Conservation (phyloP, 2,888 invertebrate genomes). For the Pterobdella sp. region DNA sequence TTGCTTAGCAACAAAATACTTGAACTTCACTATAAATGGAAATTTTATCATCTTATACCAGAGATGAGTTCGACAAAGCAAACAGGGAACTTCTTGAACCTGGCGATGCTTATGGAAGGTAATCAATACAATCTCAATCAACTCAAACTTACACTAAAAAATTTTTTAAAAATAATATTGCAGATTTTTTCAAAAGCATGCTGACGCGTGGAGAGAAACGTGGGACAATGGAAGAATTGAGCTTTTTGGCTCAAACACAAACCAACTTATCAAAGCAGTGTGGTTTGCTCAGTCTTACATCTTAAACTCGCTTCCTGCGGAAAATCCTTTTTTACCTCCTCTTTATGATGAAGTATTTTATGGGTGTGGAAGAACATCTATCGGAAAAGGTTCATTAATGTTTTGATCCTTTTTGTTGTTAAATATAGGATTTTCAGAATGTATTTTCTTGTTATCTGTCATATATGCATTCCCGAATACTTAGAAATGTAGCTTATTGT, state of each 20-base stretch:
- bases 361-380: conserved; percentile 35
- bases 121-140: too few relatives aligned
- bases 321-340: conserved; percentile 35
- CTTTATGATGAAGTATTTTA: conserved; percentile 35
- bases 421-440: too few relatives aligned
- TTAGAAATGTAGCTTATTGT: too few relatives aligned
- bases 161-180: conserved; percentile 29
- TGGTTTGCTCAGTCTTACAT: conserved; percentile 42
- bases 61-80: conserved; percentile 36
- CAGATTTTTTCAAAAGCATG: conserved; percentile 32
- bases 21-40: neutral
- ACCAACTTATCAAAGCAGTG: conserved; percentile 38
- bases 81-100: conserved; percentile 28
- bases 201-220: conserved; percentile 37
- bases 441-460: too few relatives aligned
- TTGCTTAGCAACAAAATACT: conserved; percentile 4
- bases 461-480: too few relatives aligned
- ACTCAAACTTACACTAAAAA: too few relatives aligned
- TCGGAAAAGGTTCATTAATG: conserved; percentile 32
- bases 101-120: too few relatives aligned
- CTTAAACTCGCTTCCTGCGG: conserved; percentile 41
- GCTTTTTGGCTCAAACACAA: conserved; percentile 34
- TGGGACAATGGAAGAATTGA: conserved; percentile 39
- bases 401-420: too few relatives aligned
- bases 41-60: neutral